These are phyloP conservation scores for Heteropelma amictum DNA, from an alignment of 2,888 invertebrate species.

Conservation along the genomic window DNA sequence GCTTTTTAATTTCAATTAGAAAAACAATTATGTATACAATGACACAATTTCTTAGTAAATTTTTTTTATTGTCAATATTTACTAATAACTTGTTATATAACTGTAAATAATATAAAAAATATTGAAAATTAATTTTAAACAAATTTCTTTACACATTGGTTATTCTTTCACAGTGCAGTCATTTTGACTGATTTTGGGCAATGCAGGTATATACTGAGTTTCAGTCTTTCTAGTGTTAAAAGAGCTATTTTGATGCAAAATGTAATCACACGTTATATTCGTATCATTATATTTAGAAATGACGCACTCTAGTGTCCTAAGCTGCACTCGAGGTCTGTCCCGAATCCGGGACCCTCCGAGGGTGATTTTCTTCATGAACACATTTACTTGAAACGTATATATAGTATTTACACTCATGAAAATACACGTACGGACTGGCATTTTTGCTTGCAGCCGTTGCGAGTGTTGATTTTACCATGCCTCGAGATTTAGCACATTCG, in stretches of 20 bases:
- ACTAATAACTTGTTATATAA: too few species aligned
- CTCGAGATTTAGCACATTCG: conserved; percentile 10
- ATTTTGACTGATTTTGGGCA: too few species aligned
- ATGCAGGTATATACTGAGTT: too few species aligned
- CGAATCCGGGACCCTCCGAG: conserved; percentile 37
- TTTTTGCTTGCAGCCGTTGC: not conserved
- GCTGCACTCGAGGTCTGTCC: conserved; percentile 7
- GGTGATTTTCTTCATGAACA: conserved; percentile 32
- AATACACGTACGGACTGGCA: not conserved
- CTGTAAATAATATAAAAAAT: too few species aligned
- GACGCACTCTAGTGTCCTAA: conserved; percentile 58
- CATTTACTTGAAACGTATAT: not conserved
- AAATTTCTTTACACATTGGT: too few species aligned
- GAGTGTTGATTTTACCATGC: conserved; percentile 24
- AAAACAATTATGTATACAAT: too few species aligned
- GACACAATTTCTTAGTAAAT: too few species aligned
- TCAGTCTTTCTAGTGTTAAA: too few species aligned
- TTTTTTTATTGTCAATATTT: too few species aligned
- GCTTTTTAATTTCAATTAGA: too few species aligned
- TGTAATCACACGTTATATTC: not conserved
- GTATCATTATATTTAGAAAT: conserved; percentile 67
- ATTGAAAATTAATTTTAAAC: too few species aligned
- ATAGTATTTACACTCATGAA: not conserved
- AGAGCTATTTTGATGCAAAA: not conserved
- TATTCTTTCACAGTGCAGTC: too few species aligned